phyloP scores from a whole-genome alignment of 1,140 invertebrate species.

The Polypedilum vanderplanki region DNA sequence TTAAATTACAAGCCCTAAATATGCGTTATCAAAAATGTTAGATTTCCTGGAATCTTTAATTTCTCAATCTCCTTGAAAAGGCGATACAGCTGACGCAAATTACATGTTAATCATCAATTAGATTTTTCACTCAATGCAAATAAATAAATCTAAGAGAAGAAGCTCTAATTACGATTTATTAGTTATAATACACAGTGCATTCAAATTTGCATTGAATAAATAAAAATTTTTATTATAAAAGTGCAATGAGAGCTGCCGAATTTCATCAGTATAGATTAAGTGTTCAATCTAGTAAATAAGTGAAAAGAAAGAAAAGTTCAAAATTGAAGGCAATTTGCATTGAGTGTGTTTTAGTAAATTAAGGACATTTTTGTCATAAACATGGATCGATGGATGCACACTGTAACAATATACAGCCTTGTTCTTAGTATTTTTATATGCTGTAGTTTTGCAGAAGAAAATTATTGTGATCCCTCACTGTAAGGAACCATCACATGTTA shows the following conservation, averaged over 20 bases:
- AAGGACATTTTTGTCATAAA: background rate
- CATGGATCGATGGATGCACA: background rate
- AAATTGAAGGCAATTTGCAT: background rate
- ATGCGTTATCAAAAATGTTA: too few species aligned
- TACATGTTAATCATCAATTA: too few species aligned
- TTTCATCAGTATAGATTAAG: background rate
- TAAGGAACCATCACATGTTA: background rate
- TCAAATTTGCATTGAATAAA: too few species aligned
- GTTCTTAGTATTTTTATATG: background rate
- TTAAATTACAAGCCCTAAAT: too few species aligned
- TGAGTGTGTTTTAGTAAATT: background rate
- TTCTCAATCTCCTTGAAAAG: too few species aligned
- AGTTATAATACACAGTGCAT: too few species aligned
- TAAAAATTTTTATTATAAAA: background rate
- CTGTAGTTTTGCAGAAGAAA: background rate
- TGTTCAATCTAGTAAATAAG: slow-evolving; percentile 16
- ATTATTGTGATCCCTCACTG: slow-evolving; percentile 4
- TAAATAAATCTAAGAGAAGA: too few species aligned
- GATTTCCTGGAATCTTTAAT: too few species aligned
- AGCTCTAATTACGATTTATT: too few species aligned
- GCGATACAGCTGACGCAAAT: too few species aligned
- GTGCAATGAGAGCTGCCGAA: background rate
- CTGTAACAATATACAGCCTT: background rate
- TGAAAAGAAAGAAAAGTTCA: background rate
- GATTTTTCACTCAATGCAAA: too few species aligned